phyloP scores from a whole-genome alignment of 2,888 invertebrate species.

The Diploptera punctata region DNA sequence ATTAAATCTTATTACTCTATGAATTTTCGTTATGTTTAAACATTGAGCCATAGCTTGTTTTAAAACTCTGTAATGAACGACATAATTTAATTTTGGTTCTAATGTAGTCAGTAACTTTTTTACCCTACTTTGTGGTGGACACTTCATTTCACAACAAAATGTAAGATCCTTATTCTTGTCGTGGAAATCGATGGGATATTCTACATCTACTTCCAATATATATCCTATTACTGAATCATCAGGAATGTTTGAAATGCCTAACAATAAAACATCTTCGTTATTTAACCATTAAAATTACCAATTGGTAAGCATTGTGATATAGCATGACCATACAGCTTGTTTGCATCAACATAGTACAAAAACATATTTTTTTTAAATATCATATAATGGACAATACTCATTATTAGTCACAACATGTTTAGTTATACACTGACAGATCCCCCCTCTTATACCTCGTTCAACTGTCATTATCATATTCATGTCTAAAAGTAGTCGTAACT shows the following conservation, averaged over 20 bases:
- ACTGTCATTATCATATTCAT: not conserved
- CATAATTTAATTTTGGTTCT: no score
- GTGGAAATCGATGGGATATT: not conserved
- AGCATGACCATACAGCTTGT: not conserved
- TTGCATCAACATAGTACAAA: not conserved
- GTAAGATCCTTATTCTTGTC: no score
- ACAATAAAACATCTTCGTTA: not conserved
- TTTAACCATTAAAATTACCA: not conserved
- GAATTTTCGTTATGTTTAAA: no score
- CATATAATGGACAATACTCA: not conserved
- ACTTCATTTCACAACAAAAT: no score
- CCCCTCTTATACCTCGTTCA: not conserved
- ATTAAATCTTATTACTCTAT: no score
- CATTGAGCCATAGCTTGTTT: no score
- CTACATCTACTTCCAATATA: no score
- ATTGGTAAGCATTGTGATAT: not conserved
- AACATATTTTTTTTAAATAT: not conserved
- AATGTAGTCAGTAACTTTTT: no score
- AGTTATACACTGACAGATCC: not conserved
- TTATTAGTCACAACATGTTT: not conserved
- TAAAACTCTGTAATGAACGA: not conserved
- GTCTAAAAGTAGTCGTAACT: not conserved
- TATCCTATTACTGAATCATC: no score
- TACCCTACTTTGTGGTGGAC: no score
- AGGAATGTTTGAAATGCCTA: no score